Evolutionary conservation across 37 sponge, comb jelly and placozoan species (phyloP).

Genomic region (Mnemiopsis leidyi): DNA sequence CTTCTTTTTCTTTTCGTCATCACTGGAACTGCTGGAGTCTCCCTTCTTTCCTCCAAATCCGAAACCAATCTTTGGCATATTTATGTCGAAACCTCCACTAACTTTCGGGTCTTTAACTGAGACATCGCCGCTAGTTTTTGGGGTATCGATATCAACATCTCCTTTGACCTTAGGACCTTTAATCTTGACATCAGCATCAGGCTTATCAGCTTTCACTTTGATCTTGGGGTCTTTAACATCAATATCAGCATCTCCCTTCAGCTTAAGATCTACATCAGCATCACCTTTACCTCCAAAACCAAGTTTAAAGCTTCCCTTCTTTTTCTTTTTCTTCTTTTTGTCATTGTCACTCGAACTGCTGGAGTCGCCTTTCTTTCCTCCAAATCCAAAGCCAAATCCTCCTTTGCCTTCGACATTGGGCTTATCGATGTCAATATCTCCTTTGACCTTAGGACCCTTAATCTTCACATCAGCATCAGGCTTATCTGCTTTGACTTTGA

Average conservation of each 20-base stretch:
- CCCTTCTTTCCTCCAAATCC: conserved; percentile 11
- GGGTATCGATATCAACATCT: conserved; percentile 1
- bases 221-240: not conserved
- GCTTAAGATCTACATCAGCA: conserved; percentile 1
- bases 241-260: conserved; percentile 5
- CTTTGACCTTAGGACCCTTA: not conserved
- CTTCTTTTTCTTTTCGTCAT: not conserved
- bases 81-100: conserved; percentile 37
- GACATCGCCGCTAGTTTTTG: not conserved
- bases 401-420: conserved; percentile 7
- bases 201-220: not conserved
- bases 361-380: not conserved
- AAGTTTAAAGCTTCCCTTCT: conserved; percentile 8
- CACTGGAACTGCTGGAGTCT: not conserved
- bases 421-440: not conserved
- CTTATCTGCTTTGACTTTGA: not conserved
- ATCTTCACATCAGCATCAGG: conserved; percentile 33
- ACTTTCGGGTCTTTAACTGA: not conserved
- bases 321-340: not conserved
- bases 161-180: conserved; percentile 14
- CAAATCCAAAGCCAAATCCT: not conserved
- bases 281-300: conserved; percentile 35
- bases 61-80: too few relatives aligned
- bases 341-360: not conserved
- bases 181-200: not conserved